Conservation (phyloP, 64 coral and sea anemone genomes). For the Dendronephthya gigantea region DNA sequence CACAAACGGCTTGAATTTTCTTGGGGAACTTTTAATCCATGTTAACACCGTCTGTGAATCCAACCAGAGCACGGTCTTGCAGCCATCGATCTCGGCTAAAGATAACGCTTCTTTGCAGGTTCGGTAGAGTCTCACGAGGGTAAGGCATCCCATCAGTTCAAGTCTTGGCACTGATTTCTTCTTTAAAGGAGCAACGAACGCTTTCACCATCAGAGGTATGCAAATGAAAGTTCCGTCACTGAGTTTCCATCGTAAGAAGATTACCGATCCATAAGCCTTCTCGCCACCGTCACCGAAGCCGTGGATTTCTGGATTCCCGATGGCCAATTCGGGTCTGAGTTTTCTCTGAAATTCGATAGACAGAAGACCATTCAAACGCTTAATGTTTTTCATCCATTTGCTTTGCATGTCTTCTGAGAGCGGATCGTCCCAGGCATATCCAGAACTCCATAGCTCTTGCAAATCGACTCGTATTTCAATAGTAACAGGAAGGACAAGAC, state of each 20-base stretch:
- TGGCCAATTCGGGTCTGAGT: not conserved
- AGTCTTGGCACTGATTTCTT: not conserved
- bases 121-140: not conserved
- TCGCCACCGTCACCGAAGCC: not conserved
- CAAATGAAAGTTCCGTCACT: not conserved
- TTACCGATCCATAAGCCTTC: not conserved
- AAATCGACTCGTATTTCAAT: not conserved
- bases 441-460: not conserved
- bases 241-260: not conserved
- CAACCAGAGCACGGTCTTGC: not conserved
- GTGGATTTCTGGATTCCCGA: not conserved
- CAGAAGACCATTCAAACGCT: not conserved
- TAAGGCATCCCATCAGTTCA: not conserved
- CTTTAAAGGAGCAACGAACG: slow-evolving; percentile 1
- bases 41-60: not conserved
- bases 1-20: not conserved
- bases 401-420: not conserved
- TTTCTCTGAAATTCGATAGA: not conserved
- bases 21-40: not conserved
- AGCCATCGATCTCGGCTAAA: not conserved
- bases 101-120: not conserved
- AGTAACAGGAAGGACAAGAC: not conserved
- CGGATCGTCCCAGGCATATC: not conserved
- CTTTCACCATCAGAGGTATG: not conserved
- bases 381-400: not conserved